phyloP scores from a whole-genome alignment of 2,113 vertebrate genomes.

The Ceratotherium simum region DNA sequence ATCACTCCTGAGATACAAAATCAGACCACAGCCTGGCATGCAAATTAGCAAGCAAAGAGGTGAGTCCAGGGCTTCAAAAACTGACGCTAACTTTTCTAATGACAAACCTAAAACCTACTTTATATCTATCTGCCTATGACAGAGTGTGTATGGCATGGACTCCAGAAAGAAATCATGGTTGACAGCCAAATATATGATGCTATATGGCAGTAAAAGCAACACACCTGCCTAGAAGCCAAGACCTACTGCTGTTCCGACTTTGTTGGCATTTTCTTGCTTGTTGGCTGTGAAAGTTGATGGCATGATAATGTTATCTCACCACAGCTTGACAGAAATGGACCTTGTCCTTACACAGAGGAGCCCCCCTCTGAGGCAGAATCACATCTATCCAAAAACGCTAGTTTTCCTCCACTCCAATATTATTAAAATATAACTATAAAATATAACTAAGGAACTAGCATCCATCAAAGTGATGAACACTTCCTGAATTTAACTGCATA shows the following conservation, averaged over 20 bases:
- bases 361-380: background rate
- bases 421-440: background rate
- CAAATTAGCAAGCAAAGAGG: conserved; percentile 77
- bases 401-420: background rate
- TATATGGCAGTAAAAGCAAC: background rate
- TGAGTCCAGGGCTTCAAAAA: conserved; percentile 68
- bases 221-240: background rate
- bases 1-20: conserved; percentile 63
- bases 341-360: background rate
- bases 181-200: background rate
- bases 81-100: conserved; percentile 74
- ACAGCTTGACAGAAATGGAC: background rate
- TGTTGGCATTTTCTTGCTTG: background rate
- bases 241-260: background rate
- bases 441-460: background rate
- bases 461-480: background rate
- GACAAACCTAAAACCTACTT: conserved; percentile 74
- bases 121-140: background rate
- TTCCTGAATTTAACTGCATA: background rate
- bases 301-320: background rate
- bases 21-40: conserved; percentile 41
- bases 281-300: background rate
- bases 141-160: background rate
- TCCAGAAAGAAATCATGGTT: background rate
- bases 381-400: background rate